Evolutionary conservation across 2,113 vertebrate species (phyloP).

Genomic region (Alaudala cheleensis): DNA sequence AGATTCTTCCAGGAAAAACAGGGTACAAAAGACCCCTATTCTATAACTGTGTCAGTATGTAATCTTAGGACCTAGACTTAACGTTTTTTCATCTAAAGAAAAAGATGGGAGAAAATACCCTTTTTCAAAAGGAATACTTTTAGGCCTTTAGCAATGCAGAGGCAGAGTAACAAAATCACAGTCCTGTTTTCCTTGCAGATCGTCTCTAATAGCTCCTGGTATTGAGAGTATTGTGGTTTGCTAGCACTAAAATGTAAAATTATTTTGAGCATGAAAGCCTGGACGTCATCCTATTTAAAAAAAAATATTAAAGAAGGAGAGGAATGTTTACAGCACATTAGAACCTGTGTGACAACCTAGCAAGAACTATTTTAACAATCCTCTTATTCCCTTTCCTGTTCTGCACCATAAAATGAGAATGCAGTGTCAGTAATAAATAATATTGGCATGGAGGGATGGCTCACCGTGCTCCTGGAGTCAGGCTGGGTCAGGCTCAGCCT

Average conservation of each 20-base stretch:
- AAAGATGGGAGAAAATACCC: background rate
- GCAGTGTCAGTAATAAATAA: background rate
- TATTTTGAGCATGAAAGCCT: slow-evolving; percentile 27
- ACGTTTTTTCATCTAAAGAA: background rate
- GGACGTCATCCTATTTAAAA: background rate
- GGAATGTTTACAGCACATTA: slow-evolving; percentile 39
- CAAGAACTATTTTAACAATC: slow-evolving; percentile 57
- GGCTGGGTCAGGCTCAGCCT: background rate
- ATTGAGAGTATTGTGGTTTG: background rate
- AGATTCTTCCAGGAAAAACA: slow-evolving; percentile 8
- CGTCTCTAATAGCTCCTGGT: background rate
- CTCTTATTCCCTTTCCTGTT: slow-evolving; percentile 46
- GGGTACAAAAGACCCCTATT: slow-evolving; percentile 46
- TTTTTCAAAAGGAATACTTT: background rate
- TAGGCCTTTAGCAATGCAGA: background rate
- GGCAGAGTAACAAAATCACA: background rate
- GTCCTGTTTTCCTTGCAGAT: slow-evolving; percentile 2
- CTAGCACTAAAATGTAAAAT: slow-evolving; percentile 6
- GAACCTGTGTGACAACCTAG: slow-evolving; percentile 53
- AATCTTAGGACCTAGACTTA: slow-evolving; percentile 10
- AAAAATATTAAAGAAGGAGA: slow-evolving; percentile 12
- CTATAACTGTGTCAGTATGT: background rate
- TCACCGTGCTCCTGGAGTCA: background rate
- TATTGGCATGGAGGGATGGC: background rate
- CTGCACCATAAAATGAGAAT: background rate